Base-by-base conservation (phyloP, 2,888 invertebrate species). In the Caenorhabditis doughertyi region DNA sequence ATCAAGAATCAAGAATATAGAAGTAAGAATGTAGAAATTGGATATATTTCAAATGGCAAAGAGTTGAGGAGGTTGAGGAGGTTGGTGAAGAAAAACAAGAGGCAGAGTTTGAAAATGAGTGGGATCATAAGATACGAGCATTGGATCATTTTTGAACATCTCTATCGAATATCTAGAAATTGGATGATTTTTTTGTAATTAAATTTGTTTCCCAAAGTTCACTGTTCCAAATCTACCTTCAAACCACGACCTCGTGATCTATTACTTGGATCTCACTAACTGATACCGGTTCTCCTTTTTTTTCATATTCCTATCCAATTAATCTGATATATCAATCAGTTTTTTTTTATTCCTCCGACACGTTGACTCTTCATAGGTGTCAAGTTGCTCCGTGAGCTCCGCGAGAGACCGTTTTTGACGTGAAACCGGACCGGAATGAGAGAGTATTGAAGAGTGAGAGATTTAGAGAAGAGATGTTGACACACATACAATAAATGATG, bases 401-500 rank as follows among this genome's bases (percentile, higher is more conserved):
- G 51, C n/a, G n/a, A n/a, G n/a, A n/a, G n/a, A 49, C 56, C 47
- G 53, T 67, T 67, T 70, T 74, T 51, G 74, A 67, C 74, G 74
- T 67, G 67, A 49, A 74, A 67, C 65, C 74, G 74, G 74, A 74
- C 65, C 74, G 74, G 65, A 65, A 67, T 21, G 21, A 29, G 56
- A 60, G 80, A 80, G 73, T 42, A 16, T 39, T 27, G 47, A 49
- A 79, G 58, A 51, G 1, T 25, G 60, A 53, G 72, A 65, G 55
- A 71, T 29, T 27, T 62, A 64, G 77, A 70, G 77, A 79, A 53
- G 35, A 27, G 60, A 49, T 67, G 47, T 67, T 49, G 77, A 77
- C 58, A 53, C 67, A 74, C 53, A n/a, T n/a, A 16, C 44, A 65
- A 18, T 29, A 49, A 25, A 27, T 27, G 29, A 49, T 18, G 44